These are phyloP conservation scores for Stichopus horrens DNA, from an alignment of 53 echinoderm and acorn worm species.

Conservation along the genomic window DNA sequence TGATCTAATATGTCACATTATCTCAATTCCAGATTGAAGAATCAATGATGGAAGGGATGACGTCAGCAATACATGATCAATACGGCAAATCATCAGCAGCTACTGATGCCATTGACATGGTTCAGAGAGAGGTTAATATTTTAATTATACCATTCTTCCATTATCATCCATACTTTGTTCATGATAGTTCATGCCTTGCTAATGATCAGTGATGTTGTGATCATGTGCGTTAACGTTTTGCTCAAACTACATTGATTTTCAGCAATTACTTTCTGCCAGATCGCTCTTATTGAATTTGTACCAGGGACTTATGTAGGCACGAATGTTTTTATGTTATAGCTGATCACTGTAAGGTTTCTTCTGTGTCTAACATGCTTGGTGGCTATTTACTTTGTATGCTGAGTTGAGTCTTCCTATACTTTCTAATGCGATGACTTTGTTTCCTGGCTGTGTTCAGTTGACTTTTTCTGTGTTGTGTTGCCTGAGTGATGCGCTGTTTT, in stretches of 20 bases:
- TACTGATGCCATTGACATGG: conserved; percentile 23
- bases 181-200: not conserved
- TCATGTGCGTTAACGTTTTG: no score
- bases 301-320: no score
- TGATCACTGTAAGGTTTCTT: no score
- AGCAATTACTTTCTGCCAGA: not conserved
- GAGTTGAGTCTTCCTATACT: no score
- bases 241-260: no score
- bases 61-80: not conserved
- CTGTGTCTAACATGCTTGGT: no score
- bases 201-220: not conserved
- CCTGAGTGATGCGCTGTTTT: no score
- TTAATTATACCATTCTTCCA: not conserved
- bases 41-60: conserved; percentile 41
- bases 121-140: conserved; percentile 13
- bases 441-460: no score
- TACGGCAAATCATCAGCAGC: conserved; percentile 18
- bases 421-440: no score
- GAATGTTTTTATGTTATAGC: no score
- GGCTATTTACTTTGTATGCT: no score
- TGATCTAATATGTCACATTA: not conserved
- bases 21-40: conserved; percentile 13
- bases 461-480: no score
- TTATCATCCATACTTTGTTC: not conserved
- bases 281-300: not conserved